phyloP scores from a whole-genome alignment of 1,140 invertebrate species.

The Myzus persicae region DNA sequence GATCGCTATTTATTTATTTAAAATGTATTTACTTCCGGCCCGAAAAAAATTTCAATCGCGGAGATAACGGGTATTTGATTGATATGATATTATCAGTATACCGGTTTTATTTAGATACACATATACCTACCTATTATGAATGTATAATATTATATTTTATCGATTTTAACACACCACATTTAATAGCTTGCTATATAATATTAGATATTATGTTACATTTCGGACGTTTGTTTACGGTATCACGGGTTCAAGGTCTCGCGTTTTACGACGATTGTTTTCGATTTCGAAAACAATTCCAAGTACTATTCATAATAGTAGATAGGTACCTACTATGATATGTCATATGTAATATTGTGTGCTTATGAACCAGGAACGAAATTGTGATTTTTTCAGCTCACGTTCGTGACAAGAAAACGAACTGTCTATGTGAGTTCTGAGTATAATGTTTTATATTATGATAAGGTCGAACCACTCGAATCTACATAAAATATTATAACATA shows the following conservation, averaged over 20 bases:
- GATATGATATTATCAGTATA: not conserved
- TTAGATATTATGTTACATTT: conserved; percentile 7
- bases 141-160: not conserved
- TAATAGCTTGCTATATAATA: not conserved
- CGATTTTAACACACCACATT: too few species aligned
- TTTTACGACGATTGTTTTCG: not conserved
- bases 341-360: not conserved
- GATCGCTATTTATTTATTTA: not conserved
- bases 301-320: too few species aligned
- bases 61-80: not conserved
- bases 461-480: not conserved
- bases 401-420: not conserved
- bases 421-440: not conserved
- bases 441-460: not conserved
- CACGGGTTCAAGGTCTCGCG: not conserved
- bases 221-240: not conserved
- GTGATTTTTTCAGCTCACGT: not conserved
- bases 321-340: not conserved
- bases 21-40: not conserved
- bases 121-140: not conserved
- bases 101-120: not conserved
- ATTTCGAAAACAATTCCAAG: not conserved
- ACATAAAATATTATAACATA: not conserved
- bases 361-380: not conserved
- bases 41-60: not conserved